Conservation (phyloP, 2,113 vertebrate genomes). For the Carassius carassius region DNA sequence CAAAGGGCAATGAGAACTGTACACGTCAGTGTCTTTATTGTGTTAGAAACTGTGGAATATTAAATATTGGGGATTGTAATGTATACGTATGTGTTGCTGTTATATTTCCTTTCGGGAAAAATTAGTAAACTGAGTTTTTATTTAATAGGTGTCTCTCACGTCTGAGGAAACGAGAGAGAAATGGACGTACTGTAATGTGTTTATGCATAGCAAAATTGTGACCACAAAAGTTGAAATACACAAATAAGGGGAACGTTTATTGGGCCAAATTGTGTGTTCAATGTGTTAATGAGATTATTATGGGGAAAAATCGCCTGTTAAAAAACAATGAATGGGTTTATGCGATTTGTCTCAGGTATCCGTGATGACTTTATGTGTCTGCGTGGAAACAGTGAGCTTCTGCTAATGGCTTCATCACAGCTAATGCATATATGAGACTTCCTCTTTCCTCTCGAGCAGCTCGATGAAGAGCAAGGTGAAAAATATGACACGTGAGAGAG, state of each 20-base stretch:
- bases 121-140: background rate
- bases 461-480: conserved; percentile 43
- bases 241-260: background rate
- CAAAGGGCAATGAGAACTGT: background rate
- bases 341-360: conserved; percentile 1
- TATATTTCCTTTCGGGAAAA: background rate
- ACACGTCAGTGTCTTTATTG: background rate
- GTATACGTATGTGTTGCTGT: background rate
- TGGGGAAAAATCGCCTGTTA: background rate
- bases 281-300: conserved; percentile 26
- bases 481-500: conserved; percentile 14
- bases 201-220: background rate
- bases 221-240: background rate
- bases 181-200: background rate
- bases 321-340: conserved; percentile 19
- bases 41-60: background rate
- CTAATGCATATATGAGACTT: conserved; percentile 39
- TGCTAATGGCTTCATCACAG: conserved; percentile 37
- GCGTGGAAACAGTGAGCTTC: conserved; percentile 34
- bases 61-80: background rate
- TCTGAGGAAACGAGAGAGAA: background rate
- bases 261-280: conserved; percentile 8
- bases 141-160: background rate
- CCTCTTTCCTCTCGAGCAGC: conserved; percentile 7
- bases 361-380: conserved; percentile 23